These are phyloP conservation scores for Dolichopus griseipennis DNA, from an alignment of 2,888 invertebrate species.

Conservation along the genomic window DNA sequence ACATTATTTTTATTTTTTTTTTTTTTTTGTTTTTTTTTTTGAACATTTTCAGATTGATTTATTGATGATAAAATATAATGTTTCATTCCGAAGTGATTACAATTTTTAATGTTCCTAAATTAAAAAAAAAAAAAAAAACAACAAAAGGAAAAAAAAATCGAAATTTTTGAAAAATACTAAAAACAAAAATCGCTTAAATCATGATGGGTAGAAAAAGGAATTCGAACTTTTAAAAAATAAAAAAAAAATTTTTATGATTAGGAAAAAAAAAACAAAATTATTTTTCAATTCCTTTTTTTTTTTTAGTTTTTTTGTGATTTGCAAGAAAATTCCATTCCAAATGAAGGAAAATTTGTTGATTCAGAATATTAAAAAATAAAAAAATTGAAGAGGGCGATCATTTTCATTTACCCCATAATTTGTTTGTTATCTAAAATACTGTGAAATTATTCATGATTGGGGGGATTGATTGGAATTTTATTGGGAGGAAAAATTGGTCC, in stretches of 20 bases:
- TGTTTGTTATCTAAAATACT: too few species aligned
- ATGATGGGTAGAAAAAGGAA: neutral
- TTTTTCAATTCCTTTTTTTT: neutral
- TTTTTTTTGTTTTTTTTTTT: neutral
- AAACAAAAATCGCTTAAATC: neutral
- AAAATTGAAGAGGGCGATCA: neutral
- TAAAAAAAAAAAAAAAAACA: neutral
- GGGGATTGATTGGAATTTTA: too few species aligned
- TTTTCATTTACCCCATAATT: too few species aligned
- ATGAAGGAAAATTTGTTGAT: neutral
- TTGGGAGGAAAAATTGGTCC: too few species aligned
- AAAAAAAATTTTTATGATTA: neutral
- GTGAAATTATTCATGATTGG: too few species aligned
- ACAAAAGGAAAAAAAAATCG: neutral
- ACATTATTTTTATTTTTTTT: neutral
- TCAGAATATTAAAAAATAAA: too few species aligned
- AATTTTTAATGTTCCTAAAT: constrained; percentile 6
- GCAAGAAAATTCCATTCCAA: neutral
- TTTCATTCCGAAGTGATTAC: neutral
- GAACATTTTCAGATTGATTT: neutral
- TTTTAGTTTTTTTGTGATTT: neutral
- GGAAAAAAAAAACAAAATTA: neutral
- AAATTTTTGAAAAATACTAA: neutral
- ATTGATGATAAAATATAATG: neutral
- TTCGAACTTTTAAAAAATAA: neutral